These are phyloP conservation scores for Erpornis zantholeuca DNA, from an alignment of 2,113 vertebrate genomes.

Conservation along the genomic window DNA sequence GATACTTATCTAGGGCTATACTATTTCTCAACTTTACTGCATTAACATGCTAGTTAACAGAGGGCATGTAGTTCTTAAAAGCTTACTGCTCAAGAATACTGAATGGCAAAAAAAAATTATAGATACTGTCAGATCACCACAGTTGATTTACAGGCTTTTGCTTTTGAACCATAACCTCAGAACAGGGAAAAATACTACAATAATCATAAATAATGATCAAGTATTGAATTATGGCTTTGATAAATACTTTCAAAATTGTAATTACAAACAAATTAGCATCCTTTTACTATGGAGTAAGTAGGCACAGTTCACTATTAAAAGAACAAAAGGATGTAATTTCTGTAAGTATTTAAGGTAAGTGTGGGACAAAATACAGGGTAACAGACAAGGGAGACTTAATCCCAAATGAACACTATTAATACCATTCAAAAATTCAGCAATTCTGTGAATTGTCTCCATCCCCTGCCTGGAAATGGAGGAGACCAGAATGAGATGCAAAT, in stretches of 20 bases:
- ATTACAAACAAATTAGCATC: conserved; percentile 1
- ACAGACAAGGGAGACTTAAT: conserved; percentile 25
- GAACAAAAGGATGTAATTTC: not conserved
- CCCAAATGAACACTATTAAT: conserved; percentile 52
- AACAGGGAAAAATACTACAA: not conserved
- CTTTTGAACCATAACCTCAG: conserved; percentile 16
- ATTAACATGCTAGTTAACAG: not conserved
- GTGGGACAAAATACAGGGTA: conserved; percentile 28
- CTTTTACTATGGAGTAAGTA: conserved; percentile 41
- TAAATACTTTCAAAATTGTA: not conserved
- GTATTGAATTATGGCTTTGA: not conserved
- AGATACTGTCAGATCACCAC: not conserved
- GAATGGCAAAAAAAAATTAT: not conserved
- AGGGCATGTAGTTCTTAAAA: conserved; percentile 5
- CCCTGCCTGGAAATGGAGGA: conserved; percentile 64
- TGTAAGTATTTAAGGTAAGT: conserved; percentile 2
- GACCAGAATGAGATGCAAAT: conserved; percentile 79
- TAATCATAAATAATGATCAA: not conserved
- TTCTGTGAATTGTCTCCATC: conserved; percentile 35
- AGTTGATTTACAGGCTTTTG: not conserved
- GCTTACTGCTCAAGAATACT: not conserved
- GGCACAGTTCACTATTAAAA: conserved; percentile 22
- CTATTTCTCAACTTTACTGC: not conserved
- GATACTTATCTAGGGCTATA: not conserved
- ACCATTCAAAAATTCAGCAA: conserved; percentile 48